Conservation (phyloP, 2,888 invertebrate genomes). For the Catotricha subobsoleta region DNA sequence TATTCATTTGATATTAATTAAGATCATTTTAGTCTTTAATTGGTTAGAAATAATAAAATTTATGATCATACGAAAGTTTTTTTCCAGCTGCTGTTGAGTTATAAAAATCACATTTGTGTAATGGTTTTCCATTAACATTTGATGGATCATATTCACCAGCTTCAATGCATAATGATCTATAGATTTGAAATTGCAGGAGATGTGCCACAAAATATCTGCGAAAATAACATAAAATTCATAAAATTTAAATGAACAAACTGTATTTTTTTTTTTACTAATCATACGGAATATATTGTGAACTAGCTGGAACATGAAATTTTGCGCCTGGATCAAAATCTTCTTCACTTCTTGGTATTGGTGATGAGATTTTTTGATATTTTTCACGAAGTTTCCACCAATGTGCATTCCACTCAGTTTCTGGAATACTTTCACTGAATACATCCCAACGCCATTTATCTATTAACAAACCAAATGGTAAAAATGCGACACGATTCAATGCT, state of each 20-base stretch:
- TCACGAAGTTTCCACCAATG: slow-evolving; percentile 30
- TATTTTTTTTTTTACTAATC: slow-evolving; percentile 39
- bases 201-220: slow-evolving; percentile 36
- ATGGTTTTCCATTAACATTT: slow-evolving; percentile 39
- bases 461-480: slow-evolving; percentile 38
- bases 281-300: slow-evolving; percentile 30
- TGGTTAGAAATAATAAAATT: slow-evolving; percentile 8
- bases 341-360: slow-evolving; percentile 25
- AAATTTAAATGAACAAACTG: not conserved
- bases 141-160: slow-evolving; percentile 39
- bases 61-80: slow-evolving; percentile 17
- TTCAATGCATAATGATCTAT: slow-evolving; percentile 41
- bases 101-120: slow-evolving; percentile 56
- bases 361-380: slow-evolving; percentile 29
- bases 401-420: slow-evolving; percentile 28
- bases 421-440: slow-evolving; percentile 30
- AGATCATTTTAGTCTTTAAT: not conserved
- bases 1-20: not conserved
- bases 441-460: slow-evolving; percentile 42
- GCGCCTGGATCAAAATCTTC: slow-evolving; percentile 32
- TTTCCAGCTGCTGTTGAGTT: slow-evolving; percentile 46
- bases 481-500: slow-evolving; percentile 34
- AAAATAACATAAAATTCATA: not conserved
- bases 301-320: slow-evolving; percentile 31
- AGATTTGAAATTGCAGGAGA: slow-evolving; percentile 64